Conservation (phyloP, 1,140 invertebrate species). For the Drosophila sturtevanti region DNA sequence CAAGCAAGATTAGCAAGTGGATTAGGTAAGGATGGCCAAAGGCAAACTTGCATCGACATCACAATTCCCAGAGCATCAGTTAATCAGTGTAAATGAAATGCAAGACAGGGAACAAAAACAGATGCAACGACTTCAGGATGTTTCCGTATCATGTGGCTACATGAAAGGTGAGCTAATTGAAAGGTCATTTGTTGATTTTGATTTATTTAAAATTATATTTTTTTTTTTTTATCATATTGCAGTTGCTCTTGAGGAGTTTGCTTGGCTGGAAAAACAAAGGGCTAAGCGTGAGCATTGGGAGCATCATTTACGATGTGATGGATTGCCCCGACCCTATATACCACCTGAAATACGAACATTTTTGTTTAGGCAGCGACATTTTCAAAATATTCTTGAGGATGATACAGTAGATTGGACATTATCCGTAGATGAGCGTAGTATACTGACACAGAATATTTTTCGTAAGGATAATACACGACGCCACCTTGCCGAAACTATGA, state of each 20-base stretch:
- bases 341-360: conserved; percentile 65
- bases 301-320: conserved; percentile 54
- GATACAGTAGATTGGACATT: conserved; percentile 59
- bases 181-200: too few species aligned
- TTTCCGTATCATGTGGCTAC: not conserved
- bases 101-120: conserved; percentile 10
- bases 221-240: not conserved
- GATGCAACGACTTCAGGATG: conserved; percentile 12
- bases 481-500: not conserved
- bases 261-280: conserved; percentile 14
- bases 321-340: conserved; percentile 53
- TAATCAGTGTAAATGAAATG: conserved; percentile 13
- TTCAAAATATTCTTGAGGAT: conserved; percentile 27
- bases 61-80: not conserved
- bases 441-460: conserved; percentile 61
- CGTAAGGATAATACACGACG: conserved; percentile 36
- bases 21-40: not conserved
- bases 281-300: conserved; percentile 46
- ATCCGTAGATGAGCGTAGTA: conserved; percentile 51
- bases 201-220: too few species aligned
- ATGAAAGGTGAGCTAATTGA: conserved; percentile 9
- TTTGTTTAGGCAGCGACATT: conserved; percentile 42
- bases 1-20: not conserved
- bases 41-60: not conserved
- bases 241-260: conserved; percentile 35